Percentiles rank a stretch among this genome's conserved stretches.
These are phyloP conservation scores for Ditula angustiorana DNA, from an alignment of 2,888 invertebrate genomes.

Conservation along the genomic window DNA sequence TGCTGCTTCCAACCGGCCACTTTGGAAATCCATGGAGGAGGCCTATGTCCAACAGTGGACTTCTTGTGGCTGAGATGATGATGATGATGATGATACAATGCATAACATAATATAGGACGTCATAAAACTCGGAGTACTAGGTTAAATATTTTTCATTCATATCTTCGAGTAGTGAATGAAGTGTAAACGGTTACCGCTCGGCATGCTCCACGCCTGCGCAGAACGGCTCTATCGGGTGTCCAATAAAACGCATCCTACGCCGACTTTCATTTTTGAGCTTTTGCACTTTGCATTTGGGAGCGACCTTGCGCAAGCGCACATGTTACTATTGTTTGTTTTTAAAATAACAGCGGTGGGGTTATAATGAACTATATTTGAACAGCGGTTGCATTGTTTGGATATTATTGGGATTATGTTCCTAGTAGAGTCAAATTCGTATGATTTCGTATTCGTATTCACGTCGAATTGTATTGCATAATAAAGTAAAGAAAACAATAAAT, in stretches of 20 bases:
- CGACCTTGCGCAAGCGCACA: conserved; percentile 22
- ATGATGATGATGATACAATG: too few species aligned
- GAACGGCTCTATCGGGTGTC: conserved; percentile 9
- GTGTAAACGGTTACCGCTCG: conserved; percentile 7
- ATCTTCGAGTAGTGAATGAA: background rate
- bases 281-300: conserved; percentile 21
- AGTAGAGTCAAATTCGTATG: background rate
- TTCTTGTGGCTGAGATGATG: too few species aligned
- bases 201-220: conserved; percentile 14
- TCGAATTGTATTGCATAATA: too few species aligned
- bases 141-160: background rate
- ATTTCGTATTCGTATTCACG: background rate
- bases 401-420: background rate
- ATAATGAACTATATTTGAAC: background rate
- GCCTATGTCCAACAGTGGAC: too few species aligned
- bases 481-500: too few species aligned
- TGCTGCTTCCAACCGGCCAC: too few species aligned
- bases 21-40: too few species aligned
- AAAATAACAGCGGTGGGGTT: background rate
- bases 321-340: conserved; percentile 16
- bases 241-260: conserved; percentile 28
- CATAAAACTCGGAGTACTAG: too few species aligned
- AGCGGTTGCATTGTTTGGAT: background rate
- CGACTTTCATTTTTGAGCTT: too few species aligned
- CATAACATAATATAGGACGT: too few species aligned